phyloP scores from a whole-genome alignment of 2,113 vertebrate genomes.

The Smithornis capensis region DNA sequence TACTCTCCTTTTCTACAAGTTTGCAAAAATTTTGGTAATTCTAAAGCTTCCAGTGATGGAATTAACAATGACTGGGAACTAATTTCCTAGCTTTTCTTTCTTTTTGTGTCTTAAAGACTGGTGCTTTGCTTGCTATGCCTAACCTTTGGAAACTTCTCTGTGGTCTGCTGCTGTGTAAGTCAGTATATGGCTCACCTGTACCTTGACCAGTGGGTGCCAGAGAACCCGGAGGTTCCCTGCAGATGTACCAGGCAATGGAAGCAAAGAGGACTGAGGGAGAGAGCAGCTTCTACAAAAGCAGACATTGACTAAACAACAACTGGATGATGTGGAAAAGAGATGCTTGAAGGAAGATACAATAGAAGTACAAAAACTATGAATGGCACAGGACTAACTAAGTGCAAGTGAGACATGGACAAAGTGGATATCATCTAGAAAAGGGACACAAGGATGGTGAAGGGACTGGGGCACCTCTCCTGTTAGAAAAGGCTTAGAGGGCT shows the following conservation, averaged over 20 bases:
- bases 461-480: neutral
- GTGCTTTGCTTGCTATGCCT: neutral
- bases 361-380: neutral
- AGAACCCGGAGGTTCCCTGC: neutral
- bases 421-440: neutral
- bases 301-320: neutral
- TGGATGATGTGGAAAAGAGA: neutral
- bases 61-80: neutral
- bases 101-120: neutral
- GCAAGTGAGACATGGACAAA: neutral
- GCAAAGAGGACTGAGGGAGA: neutral
- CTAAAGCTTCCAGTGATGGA: neutral
- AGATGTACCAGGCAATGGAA: neutral
- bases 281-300: neutral
- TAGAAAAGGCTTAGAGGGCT: neutral
- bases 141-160: neutral
- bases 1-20: neutral
- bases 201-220: neutral
- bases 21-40: neutral
- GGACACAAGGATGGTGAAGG: neutral
- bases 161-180: neutral
- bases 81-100: neutral
- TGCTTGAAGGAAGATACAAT: neutral
- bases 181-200: neutral
- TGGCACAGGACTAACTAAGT: neutral